Evolutionary conservation across 1,140 invertebrate genomes (phyloP).

Genomic region (Pachypsylla venusta): DNA sequence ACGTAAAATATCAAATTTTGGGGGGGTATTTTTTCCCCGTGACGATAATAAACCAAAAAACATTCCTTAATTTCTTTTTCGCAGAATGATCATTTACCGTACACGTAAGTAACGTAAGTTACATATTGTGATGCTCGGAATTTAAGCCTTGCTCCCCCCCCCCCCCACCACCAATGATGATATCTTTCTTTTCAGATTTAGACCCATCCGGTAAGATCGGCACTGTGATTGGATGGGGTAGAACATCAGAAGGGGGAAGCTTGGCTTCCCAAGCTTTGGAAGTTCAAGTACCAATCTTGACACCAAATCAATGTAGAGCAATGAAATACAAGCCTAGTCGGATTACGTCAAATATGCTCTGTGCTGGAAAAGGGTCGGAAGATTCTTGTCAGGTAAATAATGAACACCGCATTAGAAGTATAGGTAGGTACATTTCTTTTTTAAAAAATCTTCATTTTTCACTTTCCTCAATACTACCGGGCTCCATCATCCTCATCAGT

Average conservation of each 20-base stretch:
- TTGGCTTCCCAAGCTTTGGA: slow-evolving; percentile 64
- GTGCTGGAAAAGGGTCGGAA: slow-evolving; percentile 55
- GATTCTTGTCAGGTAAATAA: slow-evolving; percentile 53
- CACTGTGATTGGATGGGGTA: slow-evolving; percentile 68
- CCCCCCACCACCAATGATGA: too few species aligned
- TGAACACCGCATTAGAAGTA: not conserved
- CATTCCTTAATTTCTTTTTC: too few species aligned
- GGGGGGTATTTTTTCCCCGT: too few species aligned
- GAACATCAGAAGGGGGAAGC: slow-evolving; percentile 60
- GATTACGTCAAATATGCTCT: slow-evolving; percentile 65
- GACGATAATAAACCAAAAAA: too few species aligned
- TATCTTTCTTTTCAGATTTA: slow-evolving; percentile 31
- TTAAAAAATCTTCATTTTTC: not conserved
- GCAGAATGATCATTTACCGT: too few species aligned
- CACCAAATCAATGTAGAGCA: slow-evolving; percentile 53
- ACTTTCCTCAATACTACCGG: not conserved
- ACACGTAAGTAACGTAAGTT: too few species aligned
- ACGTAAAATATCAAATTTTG: too few species aligned
- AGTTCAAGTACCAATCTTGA: slow-evolving; percentile 67
- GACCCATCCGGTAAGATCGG: slow-evolving; percentile 58
- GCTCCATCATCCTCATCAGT: not conserved
- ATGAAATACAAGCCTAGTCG: slow-evolving; percentile 65
- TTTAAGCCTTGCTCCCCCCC: too few species aligned
- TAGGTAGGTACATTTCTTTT: too few species aligned
- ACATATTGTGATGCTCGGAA: too few species aligned